Base-by-base conservation (phyloP, 2,797 vertebrate genomes). In the Erpetoichthys calabaricus region DNA sequence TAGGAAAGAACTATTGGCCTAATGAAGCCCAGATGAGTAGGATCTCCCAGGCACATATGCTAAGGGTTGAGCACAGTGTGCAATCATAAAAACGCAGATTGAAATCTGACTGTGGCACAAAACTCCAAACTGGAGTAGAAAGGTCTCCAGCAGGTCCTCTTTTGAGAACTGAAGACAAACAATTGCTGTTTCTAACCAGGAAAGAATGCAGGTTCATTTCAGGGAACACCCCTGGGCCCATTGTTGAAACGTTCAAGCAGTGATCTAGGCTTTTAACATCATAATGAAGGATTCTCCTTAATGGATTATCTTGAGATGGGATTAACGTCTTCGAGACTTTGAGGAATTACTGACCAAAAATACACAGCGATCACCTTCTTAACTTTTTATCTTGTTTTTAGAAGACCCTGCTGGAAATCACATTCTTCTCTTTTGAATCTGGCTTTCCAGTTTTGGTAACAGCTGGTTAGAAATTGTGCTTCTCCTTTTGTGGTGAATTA, bases 201-300 rank as follows among this genome's bases (percentile, higher is more conserved):
- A 79, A 88, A 87, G 84, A 88, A 88, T 88, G 85, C 71, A 73
- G 72, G 72, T 63, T 73, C 75, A 74, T 68, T 76, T 79, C 77
- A 79, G 82, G 85, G 83, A 81, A 45, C 77, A 75, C 78, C 78
- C 74, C 78, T 68, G 74, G 74, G 66, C 74, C 82, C 75, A 82
- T 87, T 87, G 83, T 86, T 80, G 77, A 70, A 64, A 76, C 79
- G 81, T 78, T 76, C 70, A 62, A 64, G 76, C 81, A 79, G 75
- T 84, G 83, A 83, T 81, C 81, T 83, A 73, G 74, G 81, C 86
- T 86, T 87, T 88, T 88, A 86, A 86, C 85, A 86, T 87, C 84
- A 88, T 88, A 88, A 88, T 88, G 85, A 87, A 86, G 82, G 86
- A 81, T 86, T 82, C 78, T 85, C 81, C 86, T 86, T 86, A 85